Base-by-base conservation (phyloP, 2,797 vertebrate genomes). In the Xiphorhynchus erythropygius region DNA sequence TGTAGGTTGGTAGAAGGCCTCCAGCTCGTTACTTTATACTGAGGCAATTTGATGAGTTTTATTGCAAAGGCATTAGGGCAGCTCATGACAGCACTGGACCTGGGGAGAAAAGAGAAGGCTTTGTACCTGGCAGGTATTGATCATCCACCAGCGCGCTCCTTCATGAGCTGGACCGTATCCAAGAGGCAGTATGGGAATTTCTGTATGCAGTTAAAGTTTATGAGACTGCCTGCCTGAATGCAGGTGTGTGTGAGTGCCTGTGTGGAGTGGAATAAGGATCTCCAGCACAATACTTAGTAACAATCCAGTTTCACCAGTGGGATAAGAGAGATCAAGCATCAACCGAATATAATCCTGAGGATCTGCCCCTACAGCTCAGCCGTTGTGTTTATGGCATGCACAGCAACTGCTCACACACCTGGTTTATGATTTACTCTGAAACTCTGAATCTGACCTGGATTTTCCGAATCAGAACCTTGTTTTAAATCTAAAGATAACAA, bases 1-100 rank as follows among this genome's bases (percentile, higher is more conserved):
- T 96, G 91, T 63, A 90, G 60, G 56, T 39, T 93, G 94, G 95
- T 91, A 86, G 77, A 93, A 93, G 47, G 52, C 79, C 82, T 78
- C 75, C 81, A 85, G 82, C 87, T 95, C 9, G 0, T 94, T 94
- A 69, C 81, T 90, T 90, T 89, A 83, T 86, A 50, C 57, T 59
- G 65, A 52, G 83, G 73, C 76, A 94, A 84, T 92, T 64, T 75
- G 79, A 87, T 89, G 87, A 78, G 62, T 89, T 94, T 91, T 91
- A 93, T 67, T 82, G 80, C 80, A 70, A 49, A 84, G 87, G 65
- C 79, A 78, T 56, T 76, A 82, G 87, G 56, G 85, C 67, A 88
- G 74, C 84, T 94, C 89, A 60, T 64, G 87, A 87, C 73, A 87
- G 68, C 39, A 9, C 79, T 80, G 35, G 2, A 52, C 21, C 41